Conservation (phyloP, 2,797 vertebrate genomes). For the Melanotaenia parkinsoni region DNA sequence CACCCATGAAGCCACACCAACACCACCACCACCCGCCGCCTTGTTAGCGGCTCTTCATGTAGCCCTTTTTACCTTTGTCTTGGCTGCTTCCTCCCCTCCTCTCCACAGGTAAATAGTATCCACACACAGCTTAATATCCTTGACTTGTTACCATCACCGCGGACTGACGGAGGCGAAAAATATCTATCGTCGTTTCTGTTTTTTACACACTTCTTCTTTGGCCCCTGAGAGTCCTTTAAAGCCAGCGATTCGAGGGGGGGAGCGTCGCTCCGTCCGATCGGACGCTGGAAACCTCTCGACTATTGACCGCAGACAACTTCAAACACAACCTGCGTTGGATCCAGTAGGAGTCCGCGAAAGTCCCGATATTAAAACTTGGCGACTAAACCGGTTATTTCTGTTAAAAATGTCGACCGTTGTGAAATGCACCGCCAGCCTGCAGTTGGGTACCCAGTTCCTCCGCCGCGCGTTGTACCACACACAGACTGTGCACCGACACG, state of each 20-base stretch:
- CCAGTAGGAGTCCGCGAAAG: conserved; percentile 39
- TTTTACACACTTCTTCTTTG: conserved; percentile 42
- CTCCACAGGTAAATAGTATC: conserved; percentile 66
- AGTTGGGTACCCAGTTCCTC: conserved; percentile 70
- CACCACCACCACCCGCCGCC: conserved; percentile 31
- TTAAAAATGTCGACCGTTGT: conserved; percentile 72
- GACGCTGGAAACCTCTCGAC: conserved; percentile 62
- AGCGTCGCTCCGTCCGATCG: conserved; percentile 64
- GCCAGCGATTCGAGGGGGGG: conserved; percentile 65
- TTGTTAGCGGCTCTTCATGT: conserved; percentile 73
- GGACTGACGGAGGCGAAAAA: conserved; percentile 23
- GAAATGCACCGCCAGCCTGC: conserved; percentile 60
- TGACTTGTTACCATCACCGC: conserved; percentile 50
- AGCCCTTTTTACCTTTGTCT: conserved; percentile 83
- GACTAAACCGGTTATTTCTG: conserved; percentile 39
- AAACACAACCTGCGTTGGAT: conserved; percentile 50
- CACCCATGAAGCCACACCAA: conserved; percentile 64
- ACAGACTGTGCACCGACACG: conserved; percentile 89
- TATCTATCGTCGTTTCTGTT: conserved; percentile 32
- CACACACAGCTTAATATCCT: conserved; percentile 68
- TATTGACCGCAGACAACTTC: conserved; percentile 63
- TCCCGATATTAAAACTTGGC: conserved; percentile 46
- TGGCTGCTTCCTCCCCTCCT: conserved; percentile 67
- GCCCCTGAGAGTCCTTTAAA: conserved; percentile 59
- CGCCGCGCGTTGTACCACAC: conserved; percentile 86